Evolutionary conservation across 2,888 invertebrate species (phyloP).

Genomic region (Crepidodera aurea): DNA sequence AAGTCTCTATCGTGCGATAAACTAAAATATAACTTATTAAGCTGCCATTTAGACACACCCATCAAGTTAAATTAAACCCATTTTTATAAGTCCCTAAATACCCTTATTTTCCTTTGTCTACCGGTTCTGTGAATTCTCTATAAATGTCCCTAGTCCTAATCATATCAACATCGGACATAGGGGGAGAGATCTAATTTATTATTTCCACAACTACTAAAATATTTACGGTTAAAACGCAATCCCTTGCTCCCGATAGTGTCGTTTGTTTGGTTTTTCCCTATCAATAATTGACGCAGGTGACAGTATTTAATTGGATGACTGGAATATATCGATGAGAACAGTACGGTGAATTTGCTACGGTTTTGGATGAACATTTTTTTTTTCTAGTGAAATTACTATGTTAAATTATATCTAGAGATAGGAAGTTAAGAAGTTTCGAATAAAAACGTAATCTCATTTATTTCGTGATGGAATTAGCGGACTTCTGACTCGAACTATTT

Average conservation of each 20-base stretch:
- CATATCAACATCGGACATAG: conserved; percentile 20
- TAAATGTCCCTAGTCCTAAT: conserved; percentile 20
- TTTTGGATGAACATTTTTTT: conserved; percentile 4
- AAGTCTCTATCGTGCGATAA: too few species aligned
- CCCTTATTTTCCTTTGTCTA: conserved; percentile 13
- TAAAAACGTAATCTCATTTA: too few species aligned
- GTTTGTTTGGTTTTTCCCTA: conserved; percentile 9
- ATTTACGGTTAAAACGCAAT: conserved; percentile 40
- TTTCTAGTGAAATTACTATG: too few species aligned
- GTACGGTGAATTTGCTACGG: background rate
- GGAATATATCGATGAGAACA: conserved; percentile 14
- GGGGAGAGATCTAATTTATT: conserved; percentile 39
- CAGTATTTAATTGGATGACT: conserved; percentile 22
- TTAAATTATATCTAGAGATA: too few species aligned
- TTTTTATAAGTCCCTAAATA: conserved; percentile 15
- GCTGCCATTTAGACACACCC: conserved; percentile 4
- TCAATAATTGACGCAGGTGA: conserved; percentile 20
- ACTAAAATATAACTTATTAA: too few species aligned
- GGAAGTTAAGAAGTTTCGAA: too few species aligned
- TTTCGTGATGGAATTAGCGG: too few species aligned
- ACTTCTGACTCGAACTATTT: too few species aligned
- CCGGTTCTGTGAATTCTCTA: conserved; percentile 5
- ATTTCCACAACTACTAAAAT: conserved; percentile 41
- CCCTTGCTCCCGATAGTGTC: conserved; percentile 24
- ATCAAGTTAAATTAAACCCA: conserved; percentile 16